Evolutionary conservation across 1,140 invertebrate species (phyloP).

Genomic region (Glomeris maerens): DNA sequence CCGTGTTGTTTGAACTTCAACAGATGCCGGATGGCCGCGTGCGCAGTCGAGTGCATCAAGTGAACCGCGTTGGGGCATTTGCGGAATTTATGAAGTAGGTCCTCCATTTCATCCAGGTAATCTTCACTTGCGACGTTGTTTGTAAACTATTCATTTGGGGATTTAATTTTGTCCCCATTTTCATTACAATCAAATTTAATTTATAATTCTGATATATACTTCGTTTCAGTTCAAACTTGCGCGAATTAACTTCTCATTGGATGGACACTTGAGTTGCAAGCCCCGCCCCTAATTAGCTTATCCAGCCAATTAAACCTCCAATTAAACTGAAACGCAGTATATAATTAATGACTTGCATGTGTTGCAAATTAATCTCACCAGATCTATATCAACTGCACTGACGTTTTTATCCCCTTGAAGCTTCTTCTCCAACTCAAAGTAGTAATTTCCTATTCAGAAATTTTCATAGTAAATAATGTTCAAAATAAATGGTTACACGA

Average conservation of each 20-base stretch:
- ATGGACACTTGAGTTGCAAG: no score
- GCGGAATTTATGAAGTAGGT: slow-evolving; percentile 39
- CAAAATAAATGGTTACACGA: slow-evolving; percentile 1
- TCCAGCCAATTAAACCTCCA: no score
- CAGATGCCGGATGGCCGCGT: slow-evolving; percentile 57
- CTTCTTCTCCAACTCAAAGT: slow-evolving; percentile 44
- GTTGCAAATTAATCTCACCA: slow-evolving; percentile 26
- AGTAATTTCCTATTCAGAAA: slow-evolving; percentile 42
- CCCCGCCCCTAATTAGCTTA: no score
- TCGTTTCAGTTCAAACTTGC: background rate
- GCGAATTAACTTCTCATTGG: background rate
- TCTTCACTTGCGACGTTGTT: slow-evolving; percentile 19
- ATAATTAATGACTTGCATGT: slow-evolving; percentile 2
- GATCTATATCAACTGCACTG: slow-evolving; percentile 54
- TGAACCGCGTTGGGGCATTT: slow-evolving; percentile 48
- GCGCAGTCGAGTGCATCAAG: slow-evolving; percentile 59
- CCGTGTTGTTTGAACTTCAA: slow-evolving; percentile 42
- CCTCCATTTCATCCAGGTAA: slow-evolving; percentile 19
- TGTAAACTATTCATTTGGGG: slow-evolving; percentile 20
- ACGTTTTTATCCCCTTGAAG: slow-evolving; percentile 37
- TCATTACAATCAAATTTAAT: no score
- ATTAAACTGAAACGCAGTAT: slow-evolving; percentile 11
- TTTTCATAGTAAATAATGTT: no score
- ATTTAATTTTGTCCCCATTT: no score
- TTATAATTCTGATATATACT: background rate